A percentile compares a stretch with the other conserved stretches of the same genome.
phyloP scores from a whole-genome alignment of 2,797 vertebrate genomes.

The Poeciliopsis paucimaculata region DNA sequence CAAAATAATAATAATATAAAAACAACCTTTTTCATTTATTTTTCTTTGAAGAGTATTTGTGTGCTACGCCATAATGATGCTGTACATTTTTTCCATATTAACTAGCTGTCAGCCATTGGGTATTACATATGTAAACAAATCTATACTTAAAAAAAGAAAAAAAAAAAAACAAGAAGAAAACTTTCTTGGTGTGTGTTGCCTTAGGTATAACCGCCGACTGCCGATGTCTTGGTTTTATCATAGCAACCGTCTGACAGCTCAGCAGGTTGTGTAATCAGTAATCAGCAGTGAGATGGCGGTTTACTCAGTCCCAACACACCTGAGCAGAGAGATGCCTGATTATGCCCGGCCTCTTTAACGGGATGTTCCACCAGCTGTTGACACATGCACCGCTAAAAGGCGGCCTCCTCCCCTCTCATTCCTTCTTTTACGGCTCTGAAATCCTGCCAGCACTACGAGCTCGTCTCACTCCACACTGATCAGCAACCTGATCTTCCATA shows the following conservation, averaged over 20 bases:
- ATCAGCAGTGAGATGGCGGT: conserved; percentile 50
- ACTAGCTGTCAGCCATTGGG: background rate
- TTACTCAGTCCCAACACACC: conserved; percentile 59
- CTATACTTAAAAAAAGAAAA: background rate
- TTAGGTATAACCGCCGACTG: conserved; percentile 43
- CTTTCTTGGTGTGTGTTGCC: conserved; percentile 19
- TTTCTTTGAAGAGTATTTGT: too few relatives aligned
- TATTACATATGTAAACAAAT: background rate
- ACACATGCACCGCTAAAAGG: conserved; percentile 57
- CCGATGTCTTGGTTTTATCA: conserved; percentile 51
- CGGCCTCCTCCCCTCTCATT: conserved; percentile 46
- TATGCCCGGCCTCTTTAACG: conserved; percentile 56
- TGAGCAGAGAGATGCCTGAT: conserved; percentile 69
- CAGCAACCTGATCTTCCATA: conserved; percentile 49
- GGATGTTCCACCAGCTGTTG: conserved; percentile 70
- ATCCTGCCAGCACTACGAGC: conserved; percentile 28
- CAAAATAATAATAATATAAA: too few relatives aligned
- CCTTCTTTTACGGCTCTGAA: conserved; percentile 32
- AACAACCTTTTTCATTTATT: too few relatives aligned
- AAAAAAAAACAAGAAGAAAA: background rate
- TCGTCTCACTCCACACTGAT: conserved; percentile 22
- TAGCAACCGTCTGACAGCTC: conserved; percentile 58
- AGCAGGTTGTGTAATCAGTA: conserved; percentile 65
- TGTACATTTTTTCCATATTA: background rate
- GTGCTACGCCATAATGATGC: too few relatives aligned